A percentile compares a stretch with the other conserved stretches of the same genome.
phyloP scores from a whole-genome alignment of 2,888 invertebrate genomes.

The Lapara coniferarum region DNA sequence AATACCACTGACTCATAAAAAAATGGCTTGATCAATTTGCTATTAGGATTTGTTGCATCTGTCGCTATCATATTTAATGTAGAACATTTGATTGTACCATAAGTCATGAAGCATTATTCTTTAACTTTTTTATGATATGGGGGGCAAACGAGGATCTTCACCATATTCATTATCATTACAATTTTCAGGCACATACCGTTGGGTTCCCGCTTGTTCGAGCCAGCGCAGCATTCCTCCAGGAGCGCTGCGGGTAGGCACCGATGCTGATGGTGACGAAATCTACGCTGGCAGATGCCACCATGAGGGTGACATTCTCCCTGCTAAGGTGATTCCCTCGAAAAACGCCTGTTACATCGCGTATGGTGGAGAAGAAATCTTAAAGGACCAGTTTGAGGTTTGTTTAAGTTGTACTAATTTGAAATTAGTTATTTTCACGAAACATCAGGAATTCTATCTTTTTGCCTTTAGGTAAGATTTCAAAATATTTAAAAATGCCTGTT shows the following conservation, averaged over 20 bases:
- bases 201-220: constrained; percentile 78
- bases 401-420: too few relatives aligned
- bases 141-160: too few relatives aligned
- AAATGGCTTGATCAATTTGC: neutral
- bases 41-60: constrained; percentile 19
- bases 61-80: constrained; percentile 13
- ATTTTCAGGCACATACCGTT: constrained; percentile 75
- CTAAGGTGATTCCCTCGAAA: constrained; percentile 87
- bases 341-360: constrained; percentile 86
- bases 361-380: constrained; percentile 85
- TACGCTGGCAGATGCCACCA: constrained; percentile 89
- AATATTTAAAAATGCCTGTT: too few relatives aligned
- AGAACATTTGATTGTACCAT: constrained; percentile 2
- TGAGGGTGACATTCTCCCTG: constrained; percentile 86
- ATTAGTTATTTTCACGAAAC: too few relatives aligned
- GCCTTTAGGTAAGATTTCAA: too few relatives aligned
- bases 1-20: neutral
- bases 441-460: too few relatives aligned
- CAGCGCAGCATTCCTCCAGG: constrained; percentile 78
- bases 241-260: constrained; percentile 84
- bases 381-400: constrained; percentile 85
- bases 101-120: neutral
- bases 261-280: constrained; percentile 88
- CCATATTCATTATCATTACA: neutral
- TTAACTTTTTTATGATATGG: too few relatives aligned